These are phyloP conservation scores for Bergia sp. DNA, from an alignment of 92 coral and sea anemone species.

Conservation along the genomic window DNA sequence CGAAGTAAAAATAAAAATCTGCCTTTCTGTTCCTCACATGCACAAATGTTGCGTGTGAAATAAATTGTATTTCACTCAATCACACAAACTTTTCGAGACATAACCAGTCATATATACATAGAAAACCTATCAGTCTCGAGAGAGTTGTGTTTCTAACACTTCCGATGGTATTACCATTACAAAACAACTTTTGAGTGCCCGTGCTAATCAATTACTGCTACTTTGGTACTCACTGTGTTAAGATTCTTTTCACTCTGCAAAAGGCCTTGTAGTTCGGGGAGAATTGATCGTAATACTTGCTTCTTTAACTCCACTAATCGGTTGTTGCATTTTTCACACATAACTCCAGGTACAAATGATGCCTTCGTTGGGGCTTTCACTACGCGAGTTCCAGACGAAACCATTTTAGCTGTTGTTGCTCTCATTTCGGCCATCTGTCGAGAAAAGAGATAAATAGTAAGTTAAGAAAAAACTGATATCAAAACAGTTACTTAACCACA, in stretches of 20 bases:
- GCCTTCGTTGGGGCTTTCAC: conserved; percentile 16
- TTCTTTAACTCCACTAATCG: conserved; percentile 91
- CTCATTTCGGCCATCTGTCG: conserved; percentile 84
- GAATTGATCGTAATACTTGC: conserved; percentile 85
- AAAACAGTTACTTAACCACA: conserved; percentile 10
- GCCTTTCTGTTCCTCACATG: background rate
- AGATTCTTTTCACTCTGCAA: conserved; percentile 81
- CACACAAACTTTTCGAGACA: conserved; percentile 3
- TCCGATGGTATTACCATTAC: conserved; percentile 5
- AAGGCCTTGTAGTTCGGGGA: conserved; percentile 93
- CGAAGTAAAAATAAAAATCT: background rate
- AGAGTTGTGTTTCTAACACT: conserved; percentile 13
- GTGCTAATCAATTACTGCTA: conserved; percentile 1
- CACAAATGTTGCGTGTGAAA: background rate
- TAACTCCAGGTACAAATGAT: conserved; percentile 76
- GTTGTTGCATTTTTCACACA: conserved; percentile 98
- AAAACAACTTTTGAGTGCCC: background rate
- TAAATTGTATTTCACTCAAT: background rate
- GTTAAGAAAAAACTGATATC: background rate
- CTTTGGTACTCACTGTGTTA: conserved; percentile 38
- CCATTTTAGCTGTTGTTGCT: conserved; percentile 46
- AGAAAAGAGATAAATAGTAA: conserved; percentile 3
- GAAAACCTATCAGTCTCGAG: conserved; percentile 6
- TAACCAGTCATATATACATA: background rate
- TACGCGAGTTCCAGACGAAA: conserved; percentile 36